Evolutionary conservation across 2,888 invertebrate genomes (phyloP).

Genomic region (Drosophila crucigera): DNA sequence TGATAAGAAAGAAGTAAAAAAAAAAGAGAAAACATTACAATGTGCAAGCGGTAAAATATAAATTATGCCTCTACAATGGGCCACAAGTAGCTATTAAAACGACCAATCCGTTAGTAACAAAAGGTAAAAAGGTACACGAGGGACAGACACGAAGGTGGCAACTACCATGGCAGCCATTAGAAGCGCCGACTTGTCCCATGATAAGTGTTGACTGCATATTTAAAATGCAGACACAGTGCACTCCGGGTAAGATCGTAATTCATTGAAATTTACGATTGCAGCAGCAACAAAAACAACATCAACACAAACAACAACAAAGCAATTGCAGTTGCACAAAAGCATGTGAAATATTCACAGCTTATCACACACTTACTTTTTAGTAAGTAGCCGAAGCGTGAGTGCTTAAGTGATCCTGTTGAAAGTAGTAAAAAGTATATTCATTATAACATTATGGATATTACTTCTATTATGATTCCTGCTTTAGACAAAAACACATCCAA

Average conservation of each 20-base stretch:
- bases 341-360: constrained; percentile 9
- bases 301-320: not conserved
- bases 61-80: constrained; percentile 49
- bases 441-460: not conserved
- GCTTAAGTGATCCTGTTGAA: not conserved
- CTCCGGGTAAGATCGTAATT: constrained; percentile 67
- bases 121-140: not conserved
- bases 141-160: constrained; percentile 19
- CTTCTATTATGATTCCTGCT: not conserved
- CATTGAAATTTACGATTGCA: constrained; percentile 75
- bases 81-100: constrained; percentile 47
- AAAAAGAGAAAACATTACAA: constrained; percentile 45
- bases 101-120: constrained; percentile 25
- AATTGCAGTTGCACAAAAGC: not conserved
- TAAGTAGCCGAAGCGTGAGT: not conserved
- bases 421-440: not conserved
- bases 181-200: constrained; percentile 37
- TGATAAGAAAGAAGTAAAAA: constrained; percentile 34
- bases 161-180: constrained; percentile 49
- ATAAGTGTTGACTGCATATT: constrained; percentile 69
- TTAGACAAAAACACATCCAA: not conserved
- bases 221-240: constrained; percentile 71
- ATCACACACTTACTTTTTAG: constrained; percentile 11
- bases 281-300: constrained; percentile 43
- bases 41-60: constrained; percentile 41